Evolutionary conservation across 2,113 vertebrate genomes (phyloP), one percentile per base, ranked within the genome.

Genomic region (Crotalus helleri): DNA sequence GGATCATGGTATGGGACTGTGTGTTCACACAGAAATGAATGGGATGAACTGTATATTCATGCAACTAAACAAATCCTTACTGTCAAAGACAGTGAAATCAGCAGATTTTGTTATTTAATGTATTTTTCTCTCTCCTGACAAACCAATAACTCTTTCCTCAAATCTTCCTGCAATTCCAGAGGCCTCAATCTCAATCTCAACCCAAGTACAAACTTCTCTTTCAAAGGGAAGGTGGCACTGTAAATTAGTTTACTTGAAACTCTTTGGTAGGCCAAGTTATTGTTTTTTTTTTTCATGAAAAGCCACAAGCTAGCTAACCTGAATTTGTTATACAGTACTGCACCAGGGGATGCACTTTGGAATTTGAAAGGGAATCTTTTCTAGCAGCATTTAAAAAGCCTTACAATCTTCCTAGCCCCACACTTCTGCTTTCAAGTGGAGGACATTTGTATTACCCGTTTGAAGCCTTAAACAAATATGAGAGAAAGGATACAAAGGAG

Each of bases 251-350:
- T 93, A 94, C 93, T 86, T 94, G 94, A 96, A 97, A 95, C 90
- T 96, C 94, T 96, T 95, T 92, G 92, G 94, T 94, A 95, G 96
- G 96, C 95, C 96, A 49, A 92, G 96, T 93, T 93, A 93, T 95
- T 97, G 64, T 88, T 93, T 92, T 96, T 88, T 93, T 92, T 92
- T 96, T 95, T 92, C 95, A 96, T 86, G 87, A 88, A 94, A 97
- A 81, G 57, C 49, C 92, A 92, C 92, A 92, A 94, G 91, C 92
- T 93, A 93, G 88, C 91, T 92, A 95, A 91, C 90, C 93, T 93
- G 89, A 39, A 57, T 94, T 95, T 95, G 92, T 87, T 94, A 93
- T 33, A 94, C 94, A 94, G 94, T 33, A 93, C 94, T 92, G 95
- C 95, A 96, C 93, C 87, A 24, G 87, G 92, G 95, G 93, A 92